A percentile compares a stretch with the other conserved stretches of the same genome.
These are phyloP conservation scores for Enteromius trimaculatus DNA, from an alignment of 2,797 vertebrate species.

Conservation along the genomic window DNA sequence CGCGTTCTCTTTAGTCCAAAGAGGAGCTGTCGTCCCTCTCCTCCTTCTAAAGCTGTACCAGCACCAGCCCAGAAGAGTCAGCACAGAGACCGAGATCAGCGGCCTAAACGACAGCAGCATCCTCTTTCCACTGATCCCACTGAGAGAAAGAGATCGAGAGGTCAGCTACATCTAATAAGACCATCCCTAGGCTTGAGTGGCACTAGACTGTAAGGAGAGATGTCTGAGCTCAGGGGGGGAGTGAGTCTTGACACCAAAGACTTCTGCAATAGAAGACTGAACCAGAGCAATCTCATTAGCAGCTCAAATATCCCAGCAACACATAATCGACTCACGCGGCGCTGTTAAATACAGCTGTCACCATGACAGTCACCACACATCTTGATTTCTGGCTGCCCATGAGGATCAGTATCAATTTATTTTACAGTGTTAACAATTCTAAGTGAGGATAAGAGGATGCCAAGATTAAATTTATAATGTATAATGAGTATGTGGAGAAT, in stretches of 20 bases:
- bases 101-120: conserved; percentile 77
- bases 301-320: conserved; percentile 42
- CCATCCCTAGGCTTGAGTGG: conserved; percentile 22
- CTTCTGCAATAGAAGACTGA: conserved; percentile 40
- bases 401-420: neutral
- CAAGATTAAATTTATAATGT: neutral
- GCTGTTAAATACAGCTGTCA: neutral
- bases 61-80: conserved; percentile 83
- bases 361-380: conserved; percentile 11
- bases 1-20: conserved; percentile 13
- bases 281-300: conserved; percentile 42
- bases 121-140: conserved; percentile 46
- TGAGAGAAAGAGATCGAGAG: neutral
- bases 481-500: neutral
- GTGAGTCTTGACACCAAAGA: conserved; percentile 33
- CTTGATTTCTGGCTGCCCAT: neutral
- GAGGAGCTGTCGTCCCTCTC: conserved; percentile 64
- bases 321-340: neutral
- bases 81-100: conserved; percentile 73
- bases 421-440: neutral
- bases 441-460: neutral
- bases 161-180: conserved; percentile 27
- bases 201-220: conserved; percentile 35
- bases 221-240: conserved; percentile 9
- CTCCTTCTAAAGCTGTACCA: conserved; percentile 79